Evolutionary conservation across 1,140 invertebrate species (phyloP).

Genomic region (Kradibia gibbosae): DNA sequence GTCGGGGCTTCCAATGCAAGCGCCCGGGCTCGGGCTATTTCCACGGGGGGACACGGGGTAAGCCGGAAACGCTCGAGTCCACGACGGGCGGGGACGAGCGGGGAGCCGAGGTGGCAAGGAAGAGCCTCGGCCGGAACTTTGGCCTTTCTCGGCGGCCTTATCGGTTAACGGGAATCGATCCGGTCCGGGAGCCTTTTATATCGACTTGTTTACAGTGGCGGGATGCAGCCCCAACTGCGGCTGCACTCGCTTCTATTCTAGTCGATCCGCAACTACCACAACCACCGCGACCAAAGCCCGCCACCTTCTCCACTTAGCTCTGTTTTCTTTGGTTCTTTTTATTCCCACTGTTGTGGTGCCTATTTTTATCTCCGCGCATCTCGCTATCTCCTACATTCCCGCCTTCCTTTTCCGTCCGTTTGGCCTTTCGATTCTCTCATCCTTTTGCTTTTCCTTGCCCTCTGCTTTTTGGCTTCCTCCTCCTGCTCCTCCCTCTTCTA

Average conservation of each 20-base stretch:
- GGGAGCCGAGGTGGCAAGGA: too few relatives aligned
- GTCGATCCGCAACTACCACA: too few relatives aligned
- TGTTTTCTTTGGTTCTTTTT: slow-evolving; percentile 30
- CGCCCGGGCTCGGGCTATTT: too few relatives aligned
- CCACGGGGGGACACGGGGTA: too few relatives aligned
- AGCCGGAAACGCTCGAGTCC: too few relatives aligned
- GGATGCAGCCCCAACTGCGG: not conserved
- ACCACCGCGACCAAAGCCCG: too few relatives aligned
- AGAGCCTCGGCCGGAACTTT: too few relatives aligned
- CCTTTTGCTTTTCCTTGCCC: not conserved
- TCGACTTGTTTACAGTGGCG: not conserved
- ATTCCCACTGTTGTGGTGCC: slow-evolving; percentile 38
- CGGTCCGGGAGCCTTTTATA: not conserved
- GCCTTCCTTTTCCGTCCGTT: slow-evolving; percentile 42
- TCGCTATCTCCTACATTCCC: slow-evolving; percentile 27
- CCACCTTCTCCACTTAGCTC: slow-evolving; percentile 36
- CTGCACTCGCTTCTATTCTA: slow-evolving; percentile 49
- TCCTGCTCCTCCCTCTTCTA: not conserved
- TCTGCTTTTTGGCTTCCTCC: not conserved
- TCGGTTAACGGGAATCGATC: too few relatives aligned
- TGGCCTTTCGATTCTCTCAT: slow-evolving; percentile 32
- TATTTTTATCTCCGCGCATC: slow-evolving; percentile 25
- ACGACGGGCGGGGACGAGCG: too few relatives aligned
- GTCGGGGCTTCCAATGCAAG: too few relatives aligned
- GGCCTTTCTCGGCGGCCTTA: too few relatives aligned